Percentiles rank a stretch among this genome's conserved stretches.
phyloP scores from a whole-genome alignment of 2,113 vertebrate genomes.

The Toxostoma redivivum region DNA sequence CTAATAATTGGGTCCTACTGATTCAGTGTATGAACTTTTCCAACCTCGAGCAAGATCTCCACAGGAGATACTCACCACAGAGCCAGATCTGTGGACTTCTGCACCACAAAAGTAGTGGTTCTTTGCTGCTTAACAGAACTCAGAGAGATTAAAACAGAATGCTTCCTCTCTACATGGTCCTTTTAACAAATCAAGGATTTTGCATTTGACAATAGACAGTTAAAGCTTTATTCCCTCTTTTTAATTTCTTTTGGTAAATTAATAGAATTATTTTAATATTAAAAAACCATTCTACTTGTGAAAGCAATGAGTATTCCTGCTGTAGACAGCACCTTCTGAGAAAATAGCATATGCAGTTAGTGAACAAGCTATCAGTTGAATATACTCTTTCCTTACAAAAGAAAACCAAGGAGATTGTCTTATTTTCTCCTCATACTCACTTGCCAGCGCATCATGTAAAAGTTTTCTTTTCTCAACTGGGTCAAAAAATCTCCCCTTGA shows the following conservation, averaged over 20 bases:
- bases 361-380: not conserved
- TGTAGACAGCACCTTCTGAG: not conserved
- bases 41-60: constrained; percentile 46
- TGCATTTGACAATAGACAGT: constrained; percentile 13
- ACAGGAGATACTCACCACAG: constrained; percentile 18
- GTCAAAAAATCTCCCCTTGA: not conserved
- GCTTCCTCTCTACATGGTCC: not conserved
- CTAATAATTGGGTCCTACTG: constrained; percentile 51
- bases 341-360: not conserved
- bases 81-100: constrained; percentile 59
- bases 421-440: not conserved
- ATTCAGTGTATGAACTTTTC: constrained; percentile 29
- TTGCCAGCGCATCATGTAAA: not conserved
- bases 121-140: constrained; percentile 49
- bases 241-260: not conserved
- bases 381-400: not conserved
- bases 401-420: not conserved
- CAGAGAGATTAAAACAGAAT: constrained; percentile 47
- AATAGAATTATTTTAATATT: not conserved
- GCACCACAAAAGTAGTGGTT: constrained; percentile 18
- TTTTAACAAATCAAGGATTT: constrained; percentile 47
- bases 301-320: not conserved
- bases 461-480: not conserved
- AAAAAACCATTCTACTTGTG: not conserved
- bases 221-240: not conserved